Conservation (phyloP, 1,140 invertebrate species). For the Drosophila jambulina region DNA sequence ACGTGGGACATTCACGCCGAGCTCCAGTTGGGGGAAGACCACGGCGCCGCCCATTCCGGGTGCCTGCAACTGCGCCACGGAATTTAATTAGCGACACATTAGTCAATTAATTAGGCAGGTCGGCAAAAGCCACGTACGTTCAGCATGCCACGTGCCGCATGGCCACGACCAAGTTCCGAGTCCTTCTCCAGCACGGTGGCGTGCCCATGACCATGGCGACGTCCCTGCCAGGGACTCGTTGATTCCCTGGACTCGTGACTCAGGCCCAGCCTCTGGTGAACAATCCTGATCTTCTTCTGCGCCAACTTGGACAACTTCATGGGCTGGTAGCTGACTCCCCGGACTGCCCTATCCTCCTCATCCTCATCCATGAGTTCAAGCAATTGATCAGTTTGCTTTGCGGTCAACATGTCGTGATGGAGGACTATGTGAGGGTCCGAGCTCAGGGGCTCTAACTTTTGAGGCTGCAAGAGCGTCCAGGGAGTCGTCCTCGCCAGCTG, state of each 20-base stretch:
- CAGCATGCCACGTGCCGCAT: constrained; percentile 64
- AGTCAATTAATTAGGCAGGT: constrained; percentile 59
- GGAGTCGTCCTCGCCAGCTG: constrained; percentile 86
- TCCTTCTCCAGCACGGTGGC: constrained; percentile 24
- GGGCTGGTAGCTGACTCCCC: constrained; percentile 15
- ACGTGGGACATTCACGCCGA: constrained; percentile 64
- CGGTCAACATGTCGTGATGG: constrained; percentile 93
- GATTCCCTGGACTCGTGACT: constrained; percentile 2
- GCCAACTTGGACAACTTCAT: constrained; percentile 37
- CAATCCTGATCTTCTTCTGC: constrained; percentile 38
- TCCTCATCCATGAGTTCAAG: constrained; percentile 48
- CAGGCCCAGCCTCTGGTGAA: constrained; percentile 44
- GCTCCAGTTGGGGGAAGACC: constrained; percentile 77
- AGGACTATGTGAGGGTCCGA: constrained; percentile 93
- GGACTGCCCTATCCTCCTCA: not conserved
- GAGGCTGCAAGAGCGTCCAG: constrained; percentile 91
- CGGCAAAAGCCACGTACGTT: constrained; percentile 57
- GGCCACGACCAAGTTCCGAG: constrained; percentile 2
- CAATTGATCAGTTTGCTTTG: constrained; percentile 35
- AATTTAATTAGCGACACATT: constrained; percentile 75
- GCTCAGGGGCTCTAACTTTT: constrained; percentile 94
- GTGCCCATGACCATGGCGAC: constrained; percentile 70
- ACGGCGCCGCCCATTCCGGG: constrained; percentile 66
- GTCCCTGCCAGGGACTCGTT: constrained; percentile 51
- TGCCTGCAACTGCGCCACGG: constrained; percentile 58